These are phyloP conservation scores for Heterocephalus glaber DNA, from an alignment of 2,113 vertebrate genomes.

Conservation along the genomic window DNA sequence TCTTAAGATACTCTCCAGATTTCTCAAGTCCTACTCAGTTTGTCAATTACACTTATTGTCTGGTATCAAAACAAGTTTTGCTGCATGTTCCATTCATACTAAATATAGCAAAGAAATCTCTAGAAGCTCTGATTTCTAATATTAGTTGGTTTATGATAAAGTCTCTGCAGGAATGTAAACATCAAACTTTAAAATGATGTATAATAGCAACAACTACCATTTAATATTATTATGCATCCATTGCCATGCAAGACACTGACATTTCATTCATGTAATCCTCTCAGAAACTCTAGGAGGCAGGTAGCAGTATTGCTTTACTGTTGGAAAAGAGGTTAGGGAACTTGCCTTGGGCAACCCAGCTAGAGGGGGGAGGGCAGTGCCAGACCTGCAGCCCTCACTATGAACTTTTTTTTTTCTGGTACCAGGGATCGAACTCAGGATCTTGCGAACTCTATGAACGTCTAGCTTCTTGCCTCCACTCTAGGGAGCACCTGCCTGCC, in stretches of 20 bases:
- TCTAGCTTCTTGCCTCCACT: background rate
- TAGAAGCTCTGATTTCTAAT: background rate
- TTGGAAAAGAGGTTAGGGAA: background rate
- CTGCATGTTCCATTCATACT: background rate
- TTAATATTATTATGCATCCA: background rate
- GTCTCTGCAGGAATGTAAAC: background rate
- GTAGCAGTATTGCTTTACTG: background rate
- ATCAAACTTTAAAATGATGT: background rate
- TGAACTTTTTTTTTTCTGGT: too few species aligned
- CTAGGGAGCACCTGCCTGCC: background rate
- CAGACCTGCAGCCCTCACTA: background rate
- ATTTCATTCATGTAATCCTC: background rate
- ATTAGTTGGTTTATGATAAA: background rate
- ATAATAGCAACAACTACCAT: background rate
- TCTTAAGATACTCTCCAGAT: background rate
- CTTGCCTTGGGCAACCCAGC: background rate
- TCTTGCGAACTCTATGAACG: too few species aligned
- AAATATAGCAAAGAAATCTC: background rate
- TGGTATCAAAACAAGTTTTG: background rate
- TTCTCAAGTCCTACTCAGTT: background rate
- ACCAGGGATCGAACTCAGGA: too few species aligned
- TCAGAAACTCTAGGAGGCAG: background rate
- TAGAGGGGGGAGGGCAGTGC: rapidly evolving
- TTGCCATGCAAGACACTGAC: background rate
- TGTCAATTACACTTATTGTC: background rate